Evolutionary conservation across 2,888 invertebrate species (phyloP), one percentile per base, ranked within the genome.

Genomic region (Dicyrtomina minuta): DNA sequence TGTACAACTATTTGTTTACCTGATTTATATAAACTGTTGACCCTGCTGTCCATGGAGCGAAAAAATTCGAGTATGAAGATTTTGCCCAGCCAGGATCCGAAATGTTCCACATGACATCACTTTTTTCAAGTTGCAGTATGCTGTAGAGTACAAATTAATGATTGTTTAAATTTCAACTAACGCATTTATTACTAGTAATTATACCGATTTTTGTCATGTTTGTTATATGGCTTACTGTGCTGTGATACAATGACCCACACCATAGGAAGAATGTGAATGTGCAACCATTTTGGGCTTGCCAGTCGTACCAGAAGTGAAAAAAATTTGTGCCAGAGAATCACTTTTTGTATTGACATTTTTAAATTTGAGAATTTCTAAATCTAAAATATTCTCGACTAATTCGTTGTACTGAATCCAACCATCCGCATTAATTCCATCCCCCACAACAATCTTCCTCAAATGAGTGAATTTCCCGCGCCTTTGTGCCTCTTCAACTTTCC

Each of bases 41-140:
- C 2, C 84, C 83, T 33, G 74, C 76, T 24, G 81, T 79, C 83
- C 83, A 83, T 0, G 84, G 82, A 1, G 80, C 79, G 79, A 81
- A 83, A 17, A 83, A 74, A 67, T 79, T 81, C 22, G 81, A 80
- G 78, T 81, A 84, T 1, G 83, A 82, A 51, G 81, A 79, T 74
- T 84, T 83, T 4, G 83, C 83, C 84, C 84, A 84, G 8, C 84
- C 84, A 8, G 83, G 81, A 75, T 84, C 84, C 2, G 83, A 81
- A 64, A 83, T 73, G 73, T 81, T 82, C 84, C 83, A 84, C 22
- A 81, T 49, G 2, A 83, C 69, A 73, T 82, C 82, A 41, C 76
- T 72, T 27, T 65, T 58, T 43, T 64, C 26, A 0, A 39, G 77
- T 70, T 2, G 71, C 72, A 46, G 79, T 67, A 73, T 80, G 78